Conservation (phyloP, 2,888 invertebrate species). For the Teleiodes luculella region DNA sequence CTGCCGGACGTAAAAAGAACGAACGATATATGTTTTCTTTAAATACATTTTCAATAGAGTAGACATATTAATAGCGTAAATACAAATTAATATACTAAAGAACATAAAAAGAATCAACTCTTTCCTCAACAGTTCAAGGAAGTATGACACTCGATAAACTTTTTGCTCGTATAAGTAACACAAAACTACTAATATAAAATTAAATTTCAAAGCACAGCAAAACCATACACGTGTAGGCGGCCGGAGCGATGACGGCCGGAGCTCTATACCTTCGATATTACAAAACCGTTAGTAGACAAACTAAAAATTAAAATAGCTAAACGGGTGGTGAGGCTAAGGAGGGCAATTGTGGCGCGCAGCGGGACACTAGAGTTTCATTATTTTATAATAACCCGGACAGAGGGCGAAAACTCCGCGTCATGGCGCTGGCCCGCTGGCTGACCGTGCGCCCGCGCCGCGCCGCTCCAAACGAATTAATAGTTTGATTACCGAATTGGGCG, state of each 20-base stretch:
- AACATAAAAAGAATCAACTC: too few relatives aligned
- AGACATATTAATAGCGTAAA: too few relatives aligned
- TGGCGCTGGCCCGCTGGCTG: slow-evolving; percentile 46
- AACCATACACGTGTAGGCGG: slow-evolving; percentile 44
- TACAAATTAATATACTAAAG: too few relatives aligned
- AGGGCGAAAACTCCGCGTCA: slow-evolving; percentile 64
- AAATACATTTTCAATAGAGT: too few relatives aligned
- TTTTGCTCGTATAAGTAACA: too few relatives aligned
- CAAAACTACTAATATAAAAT: slow-evolving; percentile 10
- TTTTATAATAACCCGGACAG: slow-evolving; percentile 75
- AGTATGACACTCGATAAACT: too few relatives aligned
- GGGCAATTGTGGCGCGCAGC: slow-evolving; percentile 75
- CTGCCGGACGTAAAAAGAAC: too few relatives aligned
- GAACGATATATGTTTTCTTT: too few relatives aligned
- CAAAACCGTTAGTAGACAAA: slow-evolving; percentile 73
- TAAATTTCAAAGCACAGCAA: slow-evolving; percentile 21
- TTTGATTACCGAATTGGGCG: slow-evolving; percentile 55
- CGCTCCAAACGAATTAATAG: slow-evolving; percentile 72
- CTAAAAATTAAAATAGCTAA: slow-evolving; percentile 78
- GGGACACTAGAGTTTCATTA: slow-evolving; percentile 75
- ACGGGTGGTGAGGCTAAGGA: slow-evolving; percentile 72
- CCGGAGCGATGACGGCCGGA: slow-evolving; percentile 40
- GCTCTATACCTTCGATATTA: slow-evolving; percentile 37
- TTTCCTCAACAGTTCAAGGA: too few relatives aligned
- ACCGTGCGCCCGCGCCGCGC: slow-evolving; percentile 34